phyloP scores from a whole-genome alignment of 2,888 invertebrate genomes.

The Epirrhoe tristata region DNA sequence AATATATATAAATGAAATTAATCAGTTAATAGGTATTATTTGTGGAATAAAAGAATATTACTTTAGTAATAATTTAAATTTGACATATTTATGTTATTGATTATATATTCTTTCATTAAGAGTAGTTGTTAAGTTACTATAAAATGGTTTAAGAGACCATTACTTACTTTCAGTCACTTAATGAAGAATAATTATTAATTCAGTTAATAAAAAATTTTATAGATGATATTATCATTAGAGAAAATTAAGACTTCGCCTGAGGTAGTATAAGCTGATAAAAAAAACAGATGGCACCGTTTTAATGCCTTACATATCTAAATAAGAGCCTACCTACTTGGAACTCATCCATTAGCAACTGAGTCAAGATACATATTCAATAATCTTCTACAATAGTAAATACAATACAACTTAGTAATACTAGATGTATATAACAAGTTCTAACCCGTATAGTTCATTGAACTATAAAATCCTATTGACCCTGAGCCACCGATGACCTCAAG shows the following conservation, averaged over 20 bases:
- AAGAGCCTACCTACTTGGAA: no score
- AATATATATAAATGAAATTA: constrained; percentile 72
- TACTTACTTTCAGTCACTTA: constrained; percentile 89
- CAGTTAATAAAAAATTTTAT: constrained; percentile 85
- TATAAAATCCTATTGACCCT: constrained; percentile 15
- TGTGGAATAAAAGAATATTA: constrained; percentile 89
- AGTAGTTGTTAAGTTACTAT: constrained; percentile 87
- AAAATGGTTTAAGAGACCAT: constrained; percentile 89
- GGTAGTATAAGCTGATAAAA: no score
- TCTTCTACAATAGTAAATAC: background rate
- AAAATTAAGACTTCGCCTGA: no score
- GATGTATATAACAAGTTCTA: background rate
- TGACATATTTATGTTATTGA: constrained; percentile 86
- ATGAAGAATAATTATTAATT: constrained; percentile 83
- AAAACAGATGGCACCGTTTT: no score
- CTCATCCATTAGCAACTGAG: no score
- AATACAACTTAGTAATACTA: background rate
- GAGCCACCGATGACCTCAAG: constrained; percentile 9
- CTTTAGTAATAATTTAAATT: constrained; percentile 85
- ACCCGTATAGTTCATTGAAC: constrained; percentile 4
- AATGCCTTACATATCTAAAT: no score
- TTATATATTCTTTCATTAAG: constrained; percentile 87
- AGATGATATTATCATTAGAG: constrained; percentile 85
- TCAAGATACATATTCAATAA: no score
- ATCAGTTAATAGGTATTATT: constrained; percentile 87